These are phyloP conservation scores for Calameuta filiformis DNA, from an alignment of 2,888 invertebrate genomes.

Conservation along the genomic window DNA sequence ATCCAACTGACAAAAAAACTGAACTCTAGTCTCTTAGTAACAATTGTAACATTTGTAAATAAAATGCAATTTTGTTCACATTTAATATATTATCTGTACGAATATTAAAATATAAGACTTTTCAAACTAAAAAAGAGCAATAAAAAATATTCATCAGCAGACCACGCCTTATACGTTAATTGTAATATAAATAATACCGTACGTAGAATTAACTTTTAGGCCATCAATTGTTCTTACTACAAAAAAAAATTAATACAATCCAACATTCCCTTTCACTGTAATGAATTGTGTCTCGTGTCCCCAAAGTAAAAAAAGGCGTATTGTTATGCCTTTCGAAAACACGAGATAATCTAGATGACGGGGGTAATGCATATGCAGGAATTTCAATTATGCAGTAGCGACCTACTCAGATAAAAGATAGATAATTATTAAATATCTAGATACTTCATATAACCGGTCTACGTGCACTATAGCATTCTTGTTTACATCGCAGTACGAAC, in stretches of 20 bases:
- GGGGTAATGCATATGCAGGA: not conserved
- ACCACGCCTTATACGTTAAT: not conserved
- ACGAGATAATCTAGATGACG: not conserved
- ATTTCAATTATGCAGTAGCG: not conserved
- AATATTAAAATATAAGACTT: not conserved
- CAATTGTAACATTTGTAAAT: slow-evolving; percentile 29
- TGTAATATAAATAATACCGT: not conserved
- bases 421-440: not conserved
- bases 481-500: not conserved
- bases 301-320: not conserved
- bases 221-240: not conserved
- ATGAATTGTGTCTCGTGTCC: not conserved
- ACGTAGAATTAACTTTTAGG: not conserved
- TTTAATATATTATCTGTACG: not conserved
- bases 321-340: not conserved
- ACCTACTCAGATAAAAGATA: not conserved
- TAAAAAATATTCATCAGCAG: not conserved
- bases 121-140: not conserved
- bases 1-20: slow-evolving; percentile 15
- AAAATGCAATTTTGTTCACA: slow-evolving; percentile 2
- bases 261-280: not conserved
- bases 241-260: not conserved
- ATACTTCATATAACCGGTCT: not conserved
- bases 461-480: not conserved
- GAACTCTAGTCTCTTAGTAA: not conserved